Base-by-base conservation (phyloP, 2,113 vertebrate genomes). In the Python bivittatus region DNA sequence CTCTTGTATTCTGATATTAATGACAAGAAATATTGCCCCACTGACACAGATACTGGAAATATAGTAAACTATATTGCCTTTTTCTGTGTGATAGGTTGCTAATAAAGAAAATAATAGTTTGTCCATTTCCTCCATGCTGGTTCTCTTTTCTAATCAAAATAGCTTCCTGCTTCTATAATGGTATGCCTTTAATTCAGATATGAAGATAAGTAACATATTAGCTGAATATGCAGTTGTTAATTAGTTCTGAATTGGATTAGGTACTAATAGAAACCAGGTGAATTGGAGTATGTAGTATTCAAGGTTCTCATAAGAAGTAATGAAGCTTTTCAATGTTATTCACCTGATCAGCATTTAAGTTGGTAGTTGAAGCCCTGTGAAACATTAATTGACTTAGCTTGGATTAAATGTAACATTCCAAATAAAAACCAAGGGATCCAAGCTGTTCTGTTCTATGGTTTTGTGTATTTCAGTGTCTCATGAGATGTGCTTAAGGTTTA, bases 121-220 rank as follows among this genome's bases (percentile, higher is more conserved):
- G 11, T 29, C n/a, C 33, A 27, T 86, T 44, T 11, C 2, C 0
- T 9, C 57, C 29, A 53, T 57, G 6, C 6, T 29, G n/a, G 38
- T 33, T 58, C 27, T 56, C 29, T 17, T 84, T 23, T 48, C 10
- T 83, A 29, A 9, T 88, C 17, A 68, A n/a, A 58, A 88, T 15
- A 58, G 61, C 25, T 13, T 72, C 33, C 4, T 53, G 11, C 4
- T 91, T 68, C 5, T 44, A 44, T 91, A 57, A 25, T 56, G 27
- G 12, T 38, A 42, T 88, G 56, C 4, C 57, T 88, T 84, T 88
- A 79, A 92, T 92, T 92, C 57, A 92, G 52, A 84, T 52, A 89
- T 52, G 33, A 22, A 54, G 57, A 64, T 64, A 38, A 48, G 33
- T 86, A 91, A 33, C 83, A 85, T 8, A 58, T 0, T 22, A 42